These are phyloP conservation scores for Suncus etruscus DNA, from an alignment of 2,113 vertebrate species.

Conservation along the genomic window DNA sequence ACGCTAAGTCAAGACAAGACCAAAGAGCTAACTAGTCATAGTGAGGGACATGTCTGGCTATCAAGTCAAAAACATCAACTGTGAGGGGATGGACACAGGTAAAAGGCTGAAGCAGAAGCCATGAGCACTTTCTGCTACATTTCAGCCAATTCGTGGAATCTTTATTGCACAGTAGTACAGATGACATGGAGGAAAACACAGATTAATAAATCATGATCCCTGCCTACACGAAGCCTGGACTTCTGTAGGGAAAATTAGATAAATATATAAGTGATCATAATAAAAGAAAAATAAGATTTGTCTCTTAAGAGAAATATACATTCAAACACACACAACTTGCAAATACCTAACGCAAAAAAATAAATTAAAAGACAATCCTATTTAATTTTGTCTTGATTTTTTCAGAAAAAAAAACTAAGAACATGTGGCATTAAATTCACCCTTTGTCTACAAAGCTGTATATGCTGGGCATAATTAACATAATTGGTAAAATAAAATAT, in stretches of 20 bases:
- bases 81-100: not conserved
- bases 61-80: not conserved
- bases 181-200: not conserved
- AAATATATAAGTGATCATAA: not conserved
- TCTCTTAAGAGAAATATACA: not conserved
- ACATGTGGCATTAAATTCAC: not conserved
- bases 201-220: conserved; percentile 5
- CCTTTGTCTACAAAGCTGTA: not conserved
- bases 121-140: not conserved
- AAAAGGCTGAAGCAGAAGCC: not conserved
- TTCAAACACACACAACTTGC: not conserved
- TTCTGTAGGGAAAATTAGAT: not conserved
- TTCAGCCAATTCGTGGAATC: not conserved
- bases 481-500: conserved; percentile 50
- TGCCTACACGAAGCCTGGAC: not conserved
- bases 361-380: not conserved
- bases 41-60: not conserved
- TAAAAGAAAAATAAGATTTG: not conserved
- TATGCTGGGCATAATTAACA: not conserved
- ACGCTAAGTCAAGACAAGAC: not conserved
- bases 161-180: not conserved
- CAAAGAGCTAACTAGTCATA: not conserved
- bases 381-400: not conserved
- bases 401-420: not conserved
- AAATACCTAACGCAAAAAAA: not conserved